phyloP scores from a whole-genome alignment of 2,888 invertebrate genomes.

The Corythucha ciliata region DNA sequence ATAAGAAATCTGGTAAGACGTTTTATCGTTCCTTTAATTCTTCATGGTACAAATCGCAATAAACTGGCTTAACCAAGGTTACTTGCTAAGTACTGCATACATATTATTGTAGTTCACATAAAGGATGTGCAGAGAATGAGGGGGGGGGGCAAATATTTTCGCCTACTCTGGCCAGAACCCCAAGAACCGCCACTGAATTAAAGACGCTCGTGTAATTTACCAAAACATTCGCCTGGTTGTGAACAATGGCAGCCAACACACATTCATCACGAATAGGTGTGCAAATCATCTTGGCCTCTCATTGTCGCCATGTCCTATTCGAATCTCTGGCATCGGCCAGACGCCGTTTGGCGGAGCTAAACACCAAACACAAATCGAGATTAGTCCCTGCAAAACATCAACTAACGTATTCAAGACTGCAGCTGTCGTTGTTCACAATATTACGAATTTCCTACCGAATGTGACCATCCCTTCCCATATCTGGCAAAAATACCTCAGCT shows the following conservation, averaged over 20 bases:
- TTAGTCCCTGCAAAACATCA: background rate
- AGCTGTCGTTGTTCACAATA: slow-evolving; percentile 17
- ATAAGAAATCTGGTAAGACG: too few species aligned
- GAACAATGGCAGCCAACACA: slow-evolving; percentile 16
- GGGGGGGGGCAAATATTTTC: too few species aligned
- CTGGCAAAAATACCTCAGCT: background rate
- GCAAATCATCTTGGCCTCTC: slow-evolving; percentile 8
- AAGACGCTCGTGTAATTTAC: slow-evolving; percentile 7
- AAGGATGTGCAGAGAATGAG: too few species aligned
- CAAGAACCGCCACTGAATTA: too few species aligned
- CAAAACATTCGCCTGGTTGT: slow-evolving; percentile 11
- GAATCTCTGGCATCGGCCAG: slow-evolving; percentile 19
- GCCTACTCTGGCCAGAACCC: too few species aligned
- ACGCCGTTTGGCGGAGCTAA: slow-evolving; percentile 5
- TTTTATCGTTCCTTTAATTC: too few species aligned
- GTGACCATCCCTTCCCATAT: slow-evolving; percentile 1
- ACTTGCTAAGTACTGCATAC: too few species aligned
- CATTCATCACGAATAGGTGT: slow-evolving; percentile 6
- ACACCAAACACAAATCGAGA: slow-evolving; percentile 5
- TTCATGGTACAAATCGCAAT: too few species aligned
- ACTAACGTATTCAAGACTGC: background rate
- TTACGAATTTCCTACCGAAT: slow-evolving; percentile 12
- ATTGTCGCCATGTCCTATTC: background rate
- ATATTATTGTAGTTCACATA: too few species aligned
- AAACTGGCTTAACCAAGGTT: too few species aligned